Base-by-base conservation (phyloP, 2,888 invertebrate genomes). In the Odontothrips loti region DNA sequence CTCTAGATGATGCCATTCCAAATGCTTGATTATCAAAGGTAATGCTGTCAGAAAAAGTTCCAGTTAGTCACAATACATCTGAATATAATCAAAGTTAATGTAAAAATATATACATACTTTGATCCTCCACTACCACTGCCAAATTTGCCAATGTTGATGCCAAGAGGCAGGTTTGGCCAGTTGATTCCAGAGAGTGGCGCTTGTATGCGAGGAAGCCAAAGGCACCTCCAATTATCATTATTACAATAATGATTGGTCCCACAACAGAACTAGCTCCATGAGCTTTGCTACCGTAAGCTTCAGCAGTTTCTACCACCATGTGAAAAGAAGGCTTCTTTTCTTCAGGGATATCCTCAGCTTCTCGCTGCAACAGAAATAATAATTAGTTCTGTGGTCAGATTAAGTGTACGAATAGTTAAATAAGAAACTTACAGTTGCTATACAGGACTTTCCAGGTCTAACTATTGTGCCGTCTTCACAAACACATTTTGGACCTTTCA, bases 381-480 rank as follows among this genome's bases (percentile, higher is more conserved):
- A 58, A 10, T 51, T 10, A 51, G 20, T 51, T 6, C 17, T 58
- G 11, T 51, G 34, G 34, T 6, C 0, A 58, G 15, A 27, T 75
- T 23, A 27, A 75, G 8, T 51, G 8, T 10, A 75, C 27, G 23
- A 27, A 27, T 75, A 10, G 0, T 9, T 6, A 17, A 17, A 27
- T 29, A 68, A 1, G 58, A 15, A 27, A 63, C 68, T 75, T 75
- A 75, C 68, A 27, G 23, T 27, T 11, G 12, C 27, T 0, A 47
- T 47, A 68, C 90, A 90, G 48, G 82, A 82, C 23, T 86, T 85
- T 17, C 85, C 84, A 80, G 87, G 86, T 29, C 84, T 83, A 0
- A 89, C 87, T 34, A 87, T 83, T 9, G 84, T 84, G 1, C 92
- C 92, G 85, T 90, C 87, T 79, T 88, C 87, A 84, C 92, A 93